These are phyloP conservation scores for Notamacropus eugenii DNA, from an alignment of 2,797 vertebrate genomes.

Conservation along the genomic window DNA sequence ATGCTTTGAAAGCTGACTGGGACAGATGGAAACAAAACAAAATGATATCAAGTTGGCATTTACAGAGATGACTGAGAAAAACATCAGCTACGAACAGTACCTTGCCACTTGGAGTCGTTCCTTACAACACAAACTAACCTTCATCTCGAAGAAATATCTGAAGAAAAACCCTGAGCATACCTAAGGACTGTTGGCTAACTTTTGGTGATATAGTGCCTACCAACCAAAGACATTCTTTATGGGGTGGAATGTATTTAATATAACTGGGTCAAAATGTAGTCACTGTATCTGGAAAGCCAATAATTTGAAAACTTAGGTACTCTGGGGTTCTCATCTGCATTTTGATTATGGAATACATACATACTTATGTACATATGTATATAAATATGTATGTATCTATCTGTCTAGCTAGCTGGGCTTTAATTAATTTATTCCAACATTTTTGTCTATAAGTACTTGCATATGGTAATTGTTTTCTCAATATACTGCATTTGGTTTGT, in stretches of 20 bases:
- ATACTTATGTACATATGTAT: neutral
- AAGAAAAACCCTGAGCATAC: conserved; percentile 82
- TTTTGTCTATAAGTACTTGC: conserved; percentile 79
- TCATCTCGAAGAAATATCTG: conserved; percentile 80
- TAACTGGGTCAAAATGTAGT: conserved; percentile 64
- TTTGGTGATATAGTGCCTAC: conserved; percentile 64
- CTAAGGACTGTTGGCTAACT: conserved; percentile 46
- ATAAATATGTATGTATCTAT: too few relatives aligned
- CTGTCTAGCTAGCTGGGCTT: conserved; percentile 62
- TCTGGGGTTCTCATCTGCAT: conserved; percentile 76
- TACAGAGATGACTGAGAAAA: conserved; percentile 88
- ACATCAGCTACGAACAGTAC: conserved; percentile 87
- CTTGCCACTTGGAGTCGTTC: conserved; percentile 90
- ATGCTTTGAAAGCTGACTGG: conserved; percentile 93
- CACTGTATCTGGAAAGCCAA: conserved; percentile 75
- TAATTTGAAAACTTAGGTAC: conserved; percentile 82
- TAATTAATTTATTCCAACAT: conserved; percentile 74
- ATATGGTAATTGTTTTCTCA: conserved; percentile 79
- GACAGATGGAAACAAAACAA: conserved; percentile 89
- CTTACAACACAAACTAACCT: conserved; percentile 86
- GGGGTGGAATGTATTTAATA: conserved; percentile 70
- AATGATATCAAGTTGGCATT: conserved; percentile 91
- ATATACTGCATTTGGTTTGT: conserved; percentile 81
- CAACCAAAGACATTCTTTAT: conserved; percentile 84
- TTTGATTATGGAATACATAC: conserved; percentile 71